Evolutionary conservation across 2,797 vertebrate genomes (phyloP).

Genomic region (Microhierax caerulescens): DNA sequence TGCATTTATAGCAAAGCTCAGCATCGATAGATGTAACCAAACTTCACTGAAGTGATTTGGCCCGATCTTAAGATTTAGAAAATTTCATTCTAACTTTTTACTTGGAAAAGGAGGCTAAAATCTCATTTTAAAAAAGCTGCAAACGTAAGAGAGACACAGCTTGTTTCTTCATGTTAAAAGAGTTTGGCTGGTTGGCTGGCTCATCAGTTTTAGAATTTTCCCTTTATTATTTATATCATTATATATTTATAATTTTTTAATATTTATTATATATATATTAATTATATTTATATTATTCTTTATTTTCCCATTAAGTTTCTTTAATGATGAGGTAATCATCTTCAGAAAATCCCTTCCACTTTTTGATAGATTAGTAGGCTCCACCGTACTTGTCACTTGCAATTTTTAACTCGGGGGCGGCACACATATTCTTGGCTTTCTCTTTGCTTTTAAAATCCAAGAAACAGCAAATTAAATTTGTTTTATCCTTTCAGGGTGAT

Average conservation of each 20-base stretch:
- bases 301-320: no score
- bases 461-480: not conserved
- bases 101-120: not conserved
- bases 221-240: no score
- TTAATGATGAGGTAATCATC: not conserved
- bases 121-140: not conserved
- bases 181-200: not conserved
- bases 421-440: not conserved
- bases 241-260: no score
- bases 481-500: conserved; percentile 82
- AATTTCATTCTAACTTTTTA: not conserved
- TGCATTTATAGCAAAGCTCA: not conserved
- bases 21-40: not conserved
- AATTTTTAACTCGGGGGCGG: not conserved
- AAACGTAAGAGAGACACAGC: not conserved
- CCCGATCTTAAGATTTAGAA: not conserved
- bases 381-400: not conserved
- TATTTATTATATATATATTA: no score
- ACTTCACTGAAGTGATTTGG: not conserved
- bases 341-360: not conserved
- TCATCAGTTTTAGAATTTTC: not conserved
- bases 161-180: not conserved
- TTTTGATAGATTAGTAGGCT: not conserved
- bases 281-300: no score
- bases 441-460: not conserved